Conservation (phyloP, 2,888 invertebrate genomes). For the Buathra laborator region DNA sequence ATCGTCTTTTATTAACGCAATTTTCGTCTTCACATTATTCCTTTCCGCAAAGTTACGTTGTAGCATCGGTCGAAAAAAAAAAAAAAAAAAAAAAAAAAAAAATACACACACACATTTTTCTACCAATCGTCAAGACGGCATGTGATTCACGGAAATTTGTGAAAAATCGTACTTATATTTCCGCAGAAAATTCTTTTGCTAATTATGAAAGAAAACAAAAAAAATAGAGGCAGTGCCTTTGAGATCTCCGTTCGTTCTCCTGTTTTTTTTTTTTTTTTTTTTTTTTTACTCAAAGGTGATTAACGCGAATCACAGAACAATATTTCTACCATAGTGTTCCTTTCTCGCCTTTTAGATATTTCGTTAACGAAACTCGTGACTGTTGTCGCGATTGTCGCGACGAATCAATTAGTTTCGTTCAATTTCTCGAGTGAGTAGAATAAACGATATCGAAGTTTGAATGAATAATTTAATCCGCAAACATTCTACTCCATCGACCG, state of each 20-base stretch:
- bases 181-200: slow-evolving; percentile 1
- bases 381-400: too few species aligned
- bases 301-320: slow-evolving; percentile 43
- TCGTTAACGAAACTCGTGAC: neutral
- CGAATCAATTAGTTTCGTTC: slow-evolving; percentile 1
- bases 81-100: slow-evolving; percentile 1
- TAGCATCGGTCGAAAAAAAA: neutral
- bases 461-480: neutral
- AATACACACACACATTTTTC: too few species aligned
- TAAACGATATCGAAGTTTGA: neutral
- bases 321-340: slow-evolving; percentile 9
- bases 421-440: neutral
- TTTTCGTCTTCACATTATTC: neutral
- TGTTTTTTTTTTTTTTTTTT: slow-evolving; percentile 49
- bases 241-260: slow-evolving; percentile 50
- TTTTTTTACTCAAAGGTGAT: slow-evolving; percentile 62
- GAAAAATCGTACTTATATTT: slow-evolving; percentile 27
- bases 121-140: neutral
- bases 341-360: neutral
- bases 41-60: neutral
- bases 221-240: slow-evolving; percentile 75
- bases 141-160: slow-evolving; percentile 1
- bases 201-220: slow-evolving; percentile 36
- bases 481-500: neutral
- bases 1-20: too few species aligned